These are phyloP conservation scores for Indicator indicator DNA, from an alignment of 2,113 vertebrate species.

Conservation along the genomic window DNA sequence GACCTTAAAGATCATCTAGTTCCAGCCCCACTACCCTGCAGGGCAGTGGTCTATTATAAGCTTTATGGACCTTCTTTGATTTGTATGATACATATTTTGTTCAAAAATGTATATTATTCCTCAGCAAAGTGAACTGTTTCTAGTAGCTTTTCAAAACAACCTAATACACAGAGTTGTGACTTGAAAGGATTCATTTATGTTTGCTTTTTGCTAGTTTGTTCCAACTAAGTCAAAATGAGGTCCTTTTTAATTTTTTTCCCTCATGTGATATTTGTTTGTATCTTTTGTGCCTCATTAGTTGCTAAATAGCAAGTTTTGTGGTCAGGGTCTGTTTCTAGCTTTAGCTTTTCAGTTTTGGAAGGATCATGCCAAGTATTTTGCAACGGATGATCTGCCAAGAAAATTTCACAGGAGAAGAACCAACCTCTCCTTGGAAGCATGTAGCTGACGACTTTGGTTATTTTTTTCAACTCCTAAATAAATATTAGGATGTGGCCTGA, in stretches of 20 bases:
- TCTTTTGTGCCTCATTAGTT: conserved; percentile 9
- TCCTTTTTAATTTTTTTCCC: background rate
- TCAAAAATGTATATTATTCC: background rate
- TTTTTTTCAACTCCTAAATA: background rate
- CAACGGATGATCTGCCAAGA: background rate
- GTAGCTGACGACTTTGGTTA: background rate
- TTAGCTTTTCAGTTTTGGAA: background rate
- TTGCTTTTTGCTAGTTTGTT: background rate
- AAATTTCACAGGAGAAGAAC: background rate
- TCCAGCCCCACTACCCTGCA: no score
- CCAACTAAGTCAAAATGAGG: background rate
- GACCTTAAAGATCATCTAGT: no score
- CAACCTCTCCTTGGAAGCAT: background rate
- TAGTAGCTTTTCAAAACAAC: background rate
- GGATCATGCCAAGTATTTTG: conserved; percentile 1
- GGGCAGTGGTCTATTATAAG: background rate
- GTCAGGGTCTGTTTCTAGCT: conserved; percentile 36
- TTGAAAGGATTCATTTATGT: background rate
- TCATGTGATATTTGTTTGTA: conserved; percentile 33
- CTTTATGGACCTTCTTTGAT: background rate
- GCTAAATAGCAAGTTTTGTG: conserved; percentile 34
- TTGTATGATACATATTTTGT: background rate
- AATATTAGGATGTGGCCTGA: background rate
- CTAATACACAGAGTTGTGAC: background rate
- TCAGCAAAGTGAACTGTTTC: background rate